These are phyloP conservation scores for Tubulanus polymorphus DNA, from an alignment of 2,888 invertebrate genomes.

Conservation along the genomic window DNA sequence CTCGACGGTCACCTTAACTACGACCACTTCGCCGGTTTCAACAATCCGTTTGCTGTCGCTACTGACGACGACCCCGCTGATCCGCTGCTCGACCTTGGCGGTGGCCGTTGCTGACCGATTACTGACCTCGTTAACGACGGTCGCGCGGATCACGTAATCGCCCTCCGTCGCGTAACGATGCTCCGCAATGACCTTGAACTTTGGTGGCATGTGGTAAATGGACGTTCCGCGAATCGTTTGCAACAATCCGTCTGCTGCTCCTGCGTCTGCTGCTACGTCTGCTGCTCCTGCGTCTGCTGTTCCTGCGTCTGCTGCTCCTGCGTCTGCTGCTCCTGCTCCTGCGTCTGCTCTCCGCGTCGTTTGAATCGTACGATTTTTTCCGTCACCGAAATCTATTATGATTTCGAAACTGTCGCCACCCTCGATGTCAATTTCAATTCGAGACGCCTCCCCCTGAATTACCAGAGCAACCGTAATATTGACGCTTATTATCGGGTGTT, in stretches of 20 bases:
- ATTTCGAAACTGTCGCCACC: conserved; percentile 26
- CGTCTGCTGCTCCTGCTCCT: conserved; percentile 7
- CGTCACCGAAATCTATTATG: conserved; percentile 32
- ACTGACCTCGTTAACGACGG: conserved; percentile 31
- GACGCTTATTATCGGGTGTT: conserved; percentile 25
- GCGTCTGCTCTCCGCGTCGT: conserved; percentile 12
- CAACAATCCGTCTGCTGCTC: background rate
- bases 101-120: conserved; percentile 13
- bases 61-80: conserved; percentile 24
- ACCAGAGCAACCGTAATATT: conserved; percentile 20
- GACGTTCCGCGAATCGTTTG: background rate
- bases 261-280: too few species aligned
- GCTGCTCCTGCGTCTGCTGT: conserved; percentile 9
- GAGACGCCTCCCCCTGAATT: conserved; percentile 22
- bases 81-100: conserved; percentile 26
- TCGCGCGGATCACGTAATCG: conserved; percentile 29
- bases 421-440: conserved; percentile 21
- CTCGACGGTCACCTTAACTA: conserved; percentile 29
- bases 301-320: background rate
- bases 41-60: conserved; percentile 24
- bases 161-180: conserved; percentile 25
- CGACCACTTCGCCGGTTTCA: conserved; percentile 21
- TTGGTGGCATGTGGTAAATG: conserved; percentile 7
- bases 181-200: conserved; percentile 14
- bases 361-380: conserved; percentile 7